phyloP scores from a whole-genome alignment of 1,140 invertebrate species.

The Eueides isabella region DNA sequence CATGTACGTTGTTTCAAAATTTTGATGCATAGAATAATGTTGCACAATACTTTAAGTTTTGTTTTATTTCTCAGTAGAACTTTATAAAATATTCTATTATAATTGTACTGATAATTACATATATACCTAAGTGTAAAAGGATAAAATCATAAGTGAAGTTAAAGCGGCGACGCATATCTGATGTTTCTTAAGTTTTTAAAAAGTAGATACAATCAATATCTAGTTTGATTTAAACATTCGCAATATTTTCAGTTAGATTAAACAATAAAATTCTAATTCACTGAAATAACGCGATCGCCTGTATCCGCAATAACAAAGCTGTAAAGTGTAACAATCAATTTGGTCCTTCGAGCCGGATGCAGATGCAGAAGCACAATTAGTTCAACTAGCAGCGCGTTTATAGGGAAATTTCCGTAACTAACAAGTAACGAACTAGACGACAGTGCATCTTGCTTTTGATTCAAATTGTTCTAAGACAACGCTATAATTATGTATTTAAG shows the following conservation, averaged over 20 bases:
- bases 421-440: slow-evolving; percentile 11
- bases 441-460: not conserved
- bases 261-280: not conserved
- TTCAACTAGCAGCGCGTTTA: slow-evolving; percentile 6
- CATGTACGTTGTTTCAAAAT: too few species aligned
- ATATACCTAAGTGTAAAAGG: too few species aligned
- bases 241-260: not conserved
- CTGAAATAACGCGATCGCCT: not conserved
- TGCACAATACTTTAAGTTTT: too few species aligned
- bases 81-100: too few species aligned
- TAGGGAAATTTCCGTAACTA: not conserved
- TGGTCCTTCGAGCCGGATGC: slow-evolving; percentile 7
- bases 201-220: too few species aligned
- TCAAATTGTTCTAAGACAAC: not conserved
- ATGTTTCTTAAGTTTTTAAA: too few species aligned
- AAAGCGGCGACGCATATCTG: too few species aligned
- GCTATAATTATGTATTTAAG: not conserved
- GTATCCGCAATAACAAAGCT: not conserved
- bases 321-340: slow-evolving; percentile 4
- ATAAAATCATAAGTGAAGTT: too few species aligned
- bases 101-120: too few species aligned
- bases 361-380: slow-evolving; percentile 9
- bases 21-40: too few species aligned
- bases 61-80: too few species aligned
- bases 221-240: not conserved